Conservation (phyloP, 2,113 vertebrate species). For the Anthoscopus minutus region DNA sequence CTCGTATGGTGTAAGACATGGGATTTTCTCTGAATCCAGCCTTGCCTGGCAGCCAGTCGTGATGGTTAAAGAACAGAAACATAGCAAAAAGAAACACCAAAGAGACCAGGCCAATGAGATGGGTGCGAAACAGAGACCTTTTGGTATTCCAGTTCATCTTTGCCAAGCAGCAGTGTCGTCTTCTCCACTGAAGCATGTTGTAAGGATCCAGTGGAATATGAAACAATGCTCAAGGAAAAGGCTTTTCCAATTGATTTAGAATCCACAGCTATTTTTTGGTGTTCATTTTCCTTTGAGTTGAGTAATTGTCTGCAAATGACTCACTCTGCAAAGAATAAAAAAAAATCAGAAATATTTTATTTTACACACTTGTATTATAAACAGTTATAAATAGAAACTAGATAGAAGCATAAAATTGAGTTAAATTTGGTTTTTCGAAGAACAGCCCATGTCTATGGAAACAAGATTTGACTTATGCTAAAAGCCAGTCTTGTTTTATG, state of each 20-base stretch:
- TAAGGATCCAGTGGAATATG: constrained; percentile 46
- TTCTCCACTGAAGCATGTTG: constrained; percentile 92
- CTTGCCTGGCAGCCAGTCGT: constrained; percentile 79
- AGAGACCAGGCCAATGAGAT: constrained; percentile 77
- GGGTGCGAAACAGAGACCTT: constrained; percentile 87
- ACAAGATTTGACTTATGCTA: not conserved
- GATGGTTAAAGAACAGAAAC: constrained; percentile 82
- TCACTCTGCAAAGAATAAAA: constrained; percentile 42
- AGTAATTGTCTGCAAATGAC: not conserved
- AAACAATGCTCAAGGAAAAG: not conserved
- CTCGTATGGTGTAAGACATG: constrained; percentile 76
- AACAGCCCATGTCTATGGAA: not conserved
- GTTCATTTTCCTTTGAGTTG: constrained; percentile 42
- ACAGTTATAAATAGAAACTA: not conserved
- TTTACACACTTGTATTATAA: not conserved
- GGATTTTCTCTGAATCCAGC: constrained; percentile 77
- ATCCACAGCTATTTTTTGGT: constrained; percentile 61
- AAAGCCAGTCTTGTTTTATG: not conserved
- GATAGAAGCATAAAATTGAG: not conserved
- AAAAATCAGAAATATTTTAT: not conserved
- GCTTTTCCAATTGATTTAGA: not conserved
- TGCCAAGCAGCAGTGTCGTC: constrained; percentile 87
- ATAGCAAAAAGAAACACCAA: constrained; percentile 80
- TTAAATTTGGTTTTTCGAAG: not conserved
- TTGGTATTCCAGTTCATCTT: constrained; percentile 96